Base-by-base conservation (phyloP, 2,888 invertebrate genomes). In the Myopa tessellatipennis region DNA sequence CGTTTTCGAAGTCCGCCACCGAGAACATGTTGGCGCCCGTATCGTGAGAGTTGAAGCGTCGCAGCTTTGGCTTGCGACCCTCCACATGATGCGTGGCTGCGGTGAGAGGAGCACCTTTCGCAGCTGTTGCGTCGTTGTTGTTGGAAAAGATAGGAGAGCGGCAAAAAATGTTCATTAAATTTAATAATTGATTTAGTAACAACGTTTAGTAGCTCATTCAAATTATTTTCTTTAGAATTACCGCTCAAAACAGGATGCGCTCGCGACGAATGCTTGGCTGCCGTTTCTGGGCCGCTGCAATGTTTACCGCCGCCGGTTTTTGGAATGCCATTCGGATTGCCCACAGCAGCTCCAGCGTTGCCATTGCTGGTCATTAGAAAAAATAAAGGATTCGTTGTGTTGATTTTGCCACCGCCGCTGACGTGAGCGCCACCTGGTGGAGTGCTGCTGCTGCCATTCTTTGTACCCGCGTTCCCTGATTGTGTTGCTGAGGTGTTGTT, bases 21-120 rank as follows among this genome's bases (percentile, higher is more conserved):
- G 89, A 89, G 85, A 89, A 89, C 89, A 89, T 89, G 82, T 89
- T 89, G 50, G 89, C 87, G 83, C 89, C 89, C 16, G 88, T 89
- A 76, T 89, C 89, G 81, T 89, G 89, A 79, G 89, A 89, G 84
- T 89, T 89, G 78, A 88, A 89, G 55, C 89, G 86, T 77, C 89
- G 84, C 82, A 89, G 79, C 81, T 89, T 89, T 14, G 89, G 87
- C 78, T 89, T 89, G 73, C 88, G 85, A 75, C 87, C 89, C 80
- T 88, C 89, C 69, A 84, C 86, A 52, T 77, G 65, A 58, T 72
- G 73, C 4, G 18, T 58, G 16, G 61, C 52, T 16, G 52, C 52
- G 5, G 61, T 18, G 6, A 67, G 34, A 1, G 67, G 67, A 50
- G 36, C 67, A 12, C 38, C 68, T 58, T 61, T 40, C 8, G 40